These are phyloP conservation scores for Torymus texanus DNA, from an alignment of 2,888 invertebrate genomes.

Conservation along the genomic window DNA sequence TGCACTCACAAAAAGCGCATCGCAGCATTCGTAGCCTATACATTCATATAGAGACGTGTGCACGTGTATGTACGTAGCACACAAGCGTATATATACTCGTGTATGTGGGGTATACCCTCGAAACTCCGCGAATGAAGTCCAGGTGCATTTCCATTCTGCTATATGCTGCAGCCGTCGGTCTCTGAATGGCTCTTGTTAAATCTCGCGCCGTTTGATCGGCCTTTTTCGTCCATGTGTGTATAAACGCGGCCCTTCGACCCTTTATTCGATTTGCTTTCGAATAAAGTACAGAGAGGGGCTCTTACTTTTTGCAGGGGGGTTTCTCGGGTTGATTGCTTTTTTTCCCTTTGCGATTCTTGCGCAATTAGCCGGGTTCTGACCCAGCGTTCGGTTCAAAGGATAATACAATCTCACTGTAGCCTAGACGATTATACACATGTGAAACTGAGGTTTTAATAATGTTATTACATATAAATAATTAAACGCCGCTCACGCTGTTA, in stretches of 20 bases:
- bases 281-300: constrained; percentile 3
- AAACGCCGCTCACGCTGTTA: too few relatives aligned
- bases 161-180: constrained; percentile 21
- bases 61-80: not conserved
- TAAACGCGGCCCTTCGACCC: not conserved
- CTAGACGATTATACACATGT: too few relatives aligned
- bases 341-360: constrained; percentile 10
- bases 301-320: not conserved
- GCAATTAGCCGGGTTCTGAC: constrained; percentile 1
- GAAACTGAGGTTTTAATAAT: too few relatives aligned
- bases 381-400: too few relatives aligned
- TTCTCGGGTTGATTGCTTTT: constrained; percentile 32
- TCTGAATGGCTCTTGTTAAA: constrained; percentile 37
- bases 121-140: constrained; percentile 9
- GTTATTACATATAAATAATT: too few relatives aligned
- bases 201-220: constrained; percentile 33
- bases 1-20: too few relatives aligned
- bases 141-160: constrained; percentile 22
- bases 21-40: not conserved
- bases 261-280: constrained; percentile 42
- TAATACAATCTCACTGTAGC: too few relatives aligned
- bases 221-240: not conserved
- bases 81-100: not conserved
- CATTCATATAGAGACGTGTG: not conserved
- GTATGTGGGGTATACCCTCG: too few relatives aligned